phyloP scores from a whole-genome alignment of 2,888 invertebrate species.

The Zelleria hepariella region DNA sequence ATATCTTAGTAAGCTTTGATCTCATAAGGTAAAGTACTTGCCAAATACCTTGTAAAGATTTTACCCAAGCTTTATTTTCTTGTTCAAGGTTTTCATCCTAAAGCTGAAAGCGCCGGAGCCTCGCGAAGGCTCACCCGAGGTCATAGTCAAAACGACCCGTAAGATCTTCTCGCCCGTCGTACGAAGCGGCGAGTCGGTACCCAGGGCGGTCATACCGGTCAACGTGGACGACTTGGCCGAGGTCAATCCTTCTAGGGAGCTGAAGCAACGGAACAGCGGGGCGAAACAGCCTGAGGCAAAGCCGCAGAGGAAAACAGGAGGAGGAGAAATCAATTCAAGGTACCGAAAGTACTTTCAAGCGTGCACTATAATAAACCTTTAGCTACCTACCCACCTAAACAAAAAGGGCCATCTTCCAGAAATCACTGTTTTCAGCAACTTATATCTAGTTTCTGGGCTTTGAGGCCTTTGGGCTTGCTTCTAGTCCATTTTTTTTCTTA shows the following conservation, averaged over 20 bases:
- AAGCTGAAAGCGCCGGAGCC: slow-evolving; percentile 56
- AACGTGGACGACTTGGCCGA: slow-evolving; percentile 53
- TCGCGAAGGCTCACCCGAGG: slow-evolving; percentile 67
- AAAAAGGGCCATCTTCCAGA: too few relatives aligned
- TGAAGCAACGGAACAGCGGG: slow-evolving; percentile 15
- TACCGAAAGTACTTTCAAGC: too few relatives aligned
- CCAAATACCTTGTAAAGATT: too few relatives aligned
- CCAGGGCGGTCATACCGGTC: slow-evolving; percentile 64
- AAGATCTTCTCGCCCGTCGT: slow-evolving; percentile 84
- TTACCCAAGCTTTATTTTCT: slow-evolving; percentile 4
- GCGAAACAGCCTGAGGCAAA: slow-evolving; percentile 26
- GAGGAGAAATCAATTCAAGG: slow-evolving; percentile 29
- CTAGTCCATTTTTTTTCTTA: too few relatives aligned
- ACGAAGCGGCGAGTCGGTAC: slow-evolving; percentile 66
- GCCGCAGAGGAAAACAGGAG: slow-evolving; percentile 25
- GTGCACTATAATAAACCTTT: too few relatives aligned
- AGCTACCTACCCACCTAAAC: too few relatives aligned
- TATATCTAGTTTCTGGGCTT: too few relatives aligned
- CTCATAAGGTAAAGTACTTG: too few relatives aligned
- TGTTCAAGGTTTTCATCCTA: slow-evolving; percentile 49
- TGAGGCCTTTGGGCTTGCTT: too few relatives aligned
- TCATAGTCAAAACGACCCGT: slow-evolving; percentile 85
- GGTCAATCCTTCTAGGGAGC: slow-evolving; percentile 35
- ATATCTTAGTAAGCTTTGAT: too few relatives aligned
- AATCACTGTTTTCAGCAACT: too few relatives aligned